Percentiles rank a stretch among this genome's conserved stretches.
Evolutionary conservation across 2,113 vertebrate genomes (phyloP).

Genomic region (Alaudala cheleensis): DNA sequence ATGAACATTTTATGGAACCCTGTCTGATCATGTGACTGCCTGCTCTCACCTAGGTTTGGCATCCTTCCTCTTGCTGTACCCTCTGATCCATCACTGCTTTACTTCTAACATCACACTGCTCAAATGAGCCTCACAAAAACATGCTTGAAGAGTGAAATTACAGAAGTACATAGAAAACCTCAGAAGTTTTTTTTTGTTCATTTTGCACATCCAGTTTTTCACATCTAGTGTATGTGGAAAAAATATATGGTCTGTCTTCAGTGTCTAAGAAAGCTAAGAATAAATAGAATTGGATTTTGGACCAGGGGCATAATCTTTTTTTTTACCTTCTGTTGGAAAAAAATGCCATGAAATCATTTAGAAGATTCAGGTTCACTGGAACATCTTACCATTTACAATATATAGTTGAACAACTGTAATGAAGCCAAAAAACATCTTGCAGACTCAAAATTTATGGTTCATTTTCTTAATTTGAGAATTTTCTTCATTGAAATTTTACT

Average conservation of each 20-base stretch:
- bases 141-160: background rate
- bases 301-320: background rate
- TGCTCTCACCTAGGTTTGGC: background rate
- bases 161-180: background rate
- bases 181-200: background rate
- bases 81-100: background rate
- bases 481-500: background rate
- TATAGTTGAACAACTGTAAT: background rate
- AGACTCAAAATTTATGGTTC: background rate
- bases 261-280: background rate
- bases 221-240: background rate
- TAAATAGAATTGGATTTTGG: background rate
- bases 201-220: background rate
- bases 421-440: background rate
- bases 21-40: background rate
- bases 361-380: background rate
- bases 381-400: background rate
- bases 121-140: background rate
- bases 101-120: background rate
- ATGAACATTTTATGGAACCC: background rate
- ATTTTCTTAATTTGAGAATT: background rate
- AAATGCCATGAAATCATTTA: background rate
- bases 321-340: background rate
- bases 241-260: background rate
- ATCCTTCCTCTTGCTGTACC: background rate